phyloP scores from a whole-genome alignment of 2,797 vertebrate species.

The Gallinago nigripennis region DNA sequence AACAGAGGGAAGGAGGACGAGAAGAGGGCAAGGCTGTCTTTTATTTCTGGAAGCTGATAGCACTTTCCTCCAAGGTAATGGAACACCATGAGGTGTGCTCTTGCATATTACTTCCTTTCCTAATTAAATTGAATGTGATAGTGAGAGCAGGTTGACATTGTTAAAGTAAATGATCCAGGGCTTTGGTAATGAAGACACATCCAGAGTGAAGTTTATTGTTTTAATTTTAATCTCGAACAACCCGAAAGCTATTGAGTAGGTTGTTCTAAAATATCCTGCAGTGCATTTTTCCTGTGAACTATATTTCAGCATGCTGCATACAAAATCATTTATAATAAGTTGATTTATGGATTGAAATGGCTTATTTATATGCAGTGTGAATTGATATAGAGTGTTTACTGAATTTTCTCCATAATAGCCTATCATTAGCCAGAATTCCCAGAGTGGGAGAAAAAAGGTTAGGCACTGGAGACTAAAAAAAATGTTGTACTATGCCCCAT shows the following conservation, averaged over 20 bases:
- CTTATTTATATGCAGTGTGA: conserved; percentile 63
- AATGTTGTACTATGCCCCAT: conserved; percentile 37
- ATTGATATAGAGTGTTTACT: conserved; percentile 67
- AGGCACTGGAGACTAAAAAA: conserved; percentile 29
- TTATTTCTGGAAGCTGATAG: conserved; percentile 57
- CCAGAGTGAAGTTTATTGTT: conserved; percentile 75
- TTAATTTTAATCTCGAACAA: conserved; percentile 75
- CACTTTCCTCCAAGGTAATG: conserved; percentile 64
- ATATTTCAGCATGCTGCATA: background rate
- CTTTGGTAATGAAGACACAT: conserved; percentile 75
- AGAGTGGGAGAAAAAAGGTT: conserved; percentile 18
- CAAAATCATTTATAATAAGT: conserved; percentile 47
- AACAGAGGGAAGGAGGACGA: background rate
- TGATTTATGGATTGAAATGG: conserved; percentile 63
- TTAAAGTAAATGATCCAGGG: conserved; percentile 77
- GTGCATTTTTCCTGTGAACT: conserved; percentile 11
- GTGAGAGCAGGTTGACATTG: conserved; percentile 70
- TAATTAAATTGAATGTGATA: conserved; percentile 73
- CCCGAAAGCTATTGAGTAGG: conserved; percentile 29
- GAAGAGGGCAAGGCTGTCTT: background rate
- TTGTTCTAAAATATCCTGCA: conserved; percentile 44
- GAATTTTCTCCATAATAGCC: conserved; percentile 50
- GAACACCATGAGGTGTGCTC: conserved; percentile 63
- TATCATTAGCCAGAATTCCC: conserved; percentile 58
- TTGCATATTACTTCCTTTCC: conserved; percentile 68